A percentile compares a stretch with the other conserved stretches of the same genome.
These are phyloP conservation scores for Apis cerana DNA, from an alignment of 1,140 invertebrate species.

Conservation along the genomic window DNA sequence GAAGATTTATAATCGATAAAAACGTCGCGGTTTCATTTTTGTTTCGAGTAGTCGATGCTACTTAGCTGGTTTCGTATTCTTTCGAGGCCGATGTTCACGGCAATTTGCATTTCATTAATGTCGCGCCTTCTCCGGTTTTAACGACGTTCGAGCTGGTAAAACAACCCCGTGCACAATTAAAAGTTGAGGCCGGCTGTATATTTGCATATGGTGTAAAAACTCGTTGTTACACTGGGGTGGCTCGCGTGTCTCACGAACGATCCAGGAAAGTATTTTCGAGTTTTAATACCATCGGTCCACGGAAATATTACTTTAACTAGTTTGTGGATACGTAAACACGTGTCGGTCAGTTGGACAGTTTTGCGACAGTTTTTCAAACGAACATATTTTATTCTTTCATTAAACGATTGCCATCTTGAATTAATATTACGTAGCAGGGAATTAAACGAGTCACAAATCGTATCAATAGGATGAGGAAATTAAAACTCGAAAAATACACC, in stretches of 20 bases:
- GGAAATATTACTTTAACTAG: conserved; percentile 64
- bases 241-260: conserved; percentile 63
- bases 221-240: conserved; percentile 23
- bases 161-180: conserved; percentile 39
- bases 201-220: conserved; percentile 51
- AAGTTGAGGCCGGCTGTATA: conserved; percentile 28
- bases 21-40: neutral
- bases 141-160: neutral
- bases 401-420: too few relatives aligned
- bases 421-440: too few relatives aligned
- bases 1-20: too few relatives aligned
- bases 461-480: too few relatives aligned
- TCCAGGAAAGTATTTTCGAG: conserved; percentile 43
- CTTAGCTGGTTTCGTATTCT: conserved; percentile 6
- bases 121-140: conserved; percentile 31
- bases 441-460: too few relatives aligned
- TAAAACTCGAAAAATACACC: too few relatives aligned
- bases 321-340: conserved; percentile 42
- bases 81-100: conserved; percentile 14
- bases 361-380: neutral
- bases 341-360: conserved; percentile 27
- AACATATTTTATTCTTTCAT: too few relatives aligned
- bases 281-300: conserved; percentile 59
- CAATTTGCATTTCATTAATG: conserved; percentile 49
- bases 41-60: neutral